Conservation (phyloP, 2,888 invertebrate genomes). For the Coelinius sp. region DNA sequence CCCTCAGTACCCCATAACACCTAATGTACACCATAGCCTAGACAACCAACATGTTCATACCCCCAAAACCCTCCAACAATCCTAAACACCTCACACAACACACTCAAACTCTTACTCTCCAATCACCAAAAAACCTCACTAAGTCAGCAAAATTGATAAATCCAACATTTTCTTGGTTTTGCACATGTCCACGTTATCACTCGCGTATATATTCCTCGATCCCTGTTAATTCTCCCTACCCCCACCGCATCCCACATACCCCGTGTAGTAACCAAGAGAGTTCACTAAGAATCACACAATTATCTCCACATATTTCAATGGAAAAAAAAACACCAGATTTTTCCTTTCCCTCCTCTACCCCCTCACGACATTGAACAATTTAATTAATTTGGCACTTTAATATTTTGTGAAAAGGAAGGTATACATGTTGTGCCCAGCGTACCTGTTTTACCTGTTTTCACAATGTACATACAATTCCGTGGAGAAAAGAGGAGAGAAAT, state of each 20-base stretch:
- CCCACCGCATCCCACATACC: conserved; percentile 29
- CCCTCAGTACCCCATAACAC: not conserved
- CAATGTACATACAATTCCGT: conserved; percentile 42
- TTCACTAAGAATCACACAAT: not conserved
- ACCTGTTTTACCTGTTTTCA: conserved; percentile 54
- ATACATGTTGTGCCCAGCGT: conserved; percentile 38
- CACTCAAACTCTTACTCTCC: too few species aligned
- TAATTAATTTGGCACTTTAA: conserved; percentile 8
- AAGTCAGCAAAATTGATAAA: not conserved
- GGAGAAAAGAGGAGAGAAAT: conserved; percentile 32
- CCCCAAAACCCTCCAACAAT: not conserved
- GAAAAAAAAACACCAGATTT: not conserved
- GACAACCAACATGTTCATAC: too few species aligned
- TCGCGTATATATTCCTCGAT: conserved; percentile 37
- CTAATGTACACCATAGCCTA: not conserved
- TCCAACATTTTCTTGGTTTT: not conserved
- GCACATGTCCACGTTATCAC: conserved; percentile 47
- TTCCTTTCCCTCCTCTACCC: not conserved
- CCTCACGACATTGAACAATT: conserved; percentile 25
- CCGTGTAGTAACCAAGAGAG: not conserved
- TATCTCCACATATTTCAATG: not conserved
- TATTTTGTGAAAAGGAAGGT: not conserved
- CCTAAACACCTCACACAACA: not conserved
- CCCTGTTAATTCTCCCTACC: conserved; percentile 35
- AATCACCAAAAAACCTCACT: not conserved